Evolutionary conservation across 2,888 invertebrate genomes (phyloP).

Genomic region (Andrena camellia): DNA sequence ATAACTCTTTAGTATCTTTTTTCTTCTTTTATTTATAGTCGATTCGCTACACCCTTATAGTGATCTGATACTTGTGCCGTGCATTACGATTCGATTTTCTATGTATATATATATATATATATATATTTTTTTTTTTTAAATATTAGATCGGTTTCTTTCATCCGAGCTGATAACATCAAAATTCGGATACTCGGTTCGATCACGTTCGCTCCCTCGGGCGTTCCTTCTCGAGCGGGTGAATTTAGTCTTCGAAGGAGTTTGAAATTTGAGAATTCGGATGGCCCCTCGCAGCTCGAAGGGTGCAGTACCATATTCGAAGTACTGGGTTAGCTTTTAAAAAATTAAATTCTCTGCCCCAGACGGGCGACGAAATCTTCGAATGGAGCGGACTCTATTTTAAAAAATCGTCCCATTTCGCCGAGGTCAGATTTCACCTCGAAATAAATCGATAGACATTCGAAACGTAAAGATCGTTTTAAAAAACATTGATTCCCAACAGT

Average conservation of each 20-base stretch:
- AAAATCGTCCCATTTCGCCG: background rate
- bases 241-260: background rate
- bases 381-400: too few relatives aligned
- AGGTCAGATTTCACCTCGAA: slow-evolving; percentile 5
- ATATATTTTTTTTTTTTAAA: too few relatives aligned
- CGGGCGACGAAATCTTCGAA: background rate
- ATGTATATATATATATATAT: slow-evolving; percentile 18
- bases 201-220: background rate
- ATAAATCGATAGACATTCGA: slow-evolving; percentile 3
- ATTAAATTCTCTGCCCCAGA: too few relatives aligned
- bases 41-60: slow-evolving; percentile 67
- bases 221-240: background rate
- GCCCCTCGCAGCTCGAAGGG: background rate
- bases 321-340: background rate
- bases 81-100: slow-evolving; percentile 60
- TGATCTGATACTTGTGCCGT: slow-evolving; percentile 76
- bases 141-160: background rate
- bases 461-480: slow-evolving; percentile 36
- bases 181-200: slow-evolving; percentile 53
- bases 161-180: slow-evolving; percentile 10
- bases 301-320: background rate
- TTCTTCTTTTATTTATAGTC: slow-evolving; percentile 37
- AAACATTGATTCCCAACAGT: slow-evolving; percentile 52
- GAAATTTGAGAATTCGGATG: background rate
- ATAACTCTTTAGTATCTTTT: slow-evolving; percentile 18